Base-by-base conservation (phyloP, 2,888 invertebrate genomes). In the Melikaiella ostensackeni region DNA sequence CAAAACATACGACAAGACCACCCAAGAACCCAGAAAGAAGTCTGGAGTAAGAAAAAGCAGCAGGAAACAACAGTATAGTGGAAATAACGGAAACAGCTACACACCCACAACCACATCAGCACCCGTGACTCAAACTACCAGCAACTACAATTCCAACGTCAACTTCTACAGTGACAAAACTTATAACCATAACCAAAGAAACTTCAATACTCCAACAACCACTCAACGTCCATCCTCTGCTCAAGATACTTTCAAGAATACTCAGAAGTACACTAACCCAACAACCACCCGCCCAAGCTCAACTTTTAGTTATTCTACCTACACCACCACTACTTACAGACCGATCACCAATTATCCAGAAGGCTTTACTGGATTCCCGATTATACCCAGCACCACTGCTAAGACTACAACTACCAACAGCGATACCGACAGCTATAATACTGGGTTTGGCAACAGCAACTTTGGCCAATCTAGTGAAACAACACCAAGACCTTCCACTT, bases 1-100 rank as follows among this genome's bases (percentile, higher is more conserved):
- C 9, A 93, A 93, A 78, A 79, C 92, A 33, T 93, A 92, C 84
- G 93, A 93, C 27, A 93, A 93, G n/a, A 87, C 89, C 3, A 84
- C 83, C 2, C 80, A 78, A 24, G 83, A 84, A 8, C 77, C 82
- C 21, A 82, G 83, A 73, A 90, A 86, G 70, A 90, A 88, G 57
- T 75, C 79, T 2, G 87, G 87, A 0, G 78, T 89, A 0, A 79
- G 91, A 30, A 91, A 91, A 75, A 75, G 88, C 50, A 88, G 87
- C 64, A 84, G 91, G 16, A 91, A 91, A 50, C 86, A 85, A 30
- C 86, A 84, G 35, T 85, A 83, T 82, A 87, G 81, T 74, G 86
- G 82, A 16, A 86, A 83, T 70, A 84, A 83, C 66, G 80, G 70
- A 13, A 84, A 82, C 75, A 84, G 78, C 61, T 85, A 86, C 75